Base-by-base conservation (phyloP, 2,888 invertebrate species). In the Sicus ferrugineus region DNA sequence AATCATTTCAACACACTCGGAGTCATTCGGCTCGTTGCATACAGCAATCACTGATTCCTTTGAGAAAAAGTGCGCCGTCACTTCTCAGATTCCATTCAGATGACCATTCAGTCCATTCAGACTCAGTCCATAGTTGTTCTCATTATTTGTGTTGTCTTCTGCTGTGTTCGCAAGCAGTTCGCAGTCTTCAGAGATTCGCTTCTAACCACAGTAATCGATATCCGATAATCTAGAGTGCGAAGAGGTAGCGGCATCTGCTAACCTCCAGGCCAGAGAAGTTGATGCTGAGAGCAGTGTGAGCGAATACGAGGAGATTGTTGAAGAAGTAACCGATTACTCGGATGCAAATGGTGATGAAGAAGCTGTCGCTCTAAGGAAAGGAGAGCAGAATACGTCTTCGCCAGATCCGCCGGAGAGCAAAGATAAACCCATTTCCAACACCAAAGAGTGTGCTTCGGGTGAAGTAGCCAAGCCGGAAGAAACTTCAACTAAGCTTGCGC, bases 221-320 rank as follows among this genome's bases (percentile, higher is more conserved):
- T 65, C 58, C 68, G 75, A 70, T 68, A 69, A 65, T 73, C 72
- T 78, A 78, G 82, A 79, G 74, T 74, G 77, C 74, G 79, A 80
- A 67, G 73, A 71, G 68, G 77, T 74, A 70, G 87, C 88, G 76
- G 86, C 73, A 62, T 46, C 58, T 68, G 63, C 56, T 67, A 61
- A 65, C 52, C 62, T 67, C 59, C 46, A 69, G 21, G 63, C 62
- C 59, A 48, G 19, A 11, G 72, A 73, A 34, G 74, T 73, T 30
- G 78, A 76, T 56, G 79, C 79, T 46, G 80, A 81, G 34, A 82
- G 81, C 76, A 82, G 83, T 71, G 76, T 77, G 75, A 82, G 84
- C 76, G 84, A 84, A 75, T 83, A 83, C 79, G 83, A 83, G 72
- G 83, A 83, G 70, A 82, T 83, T 69, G 81, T 83, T 68, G 83